Evolutionary conservation across 2,888 invertebrate genomes (phyloP), one percentile per base, ranked within the genome.

Genomic region (Pherbina coryleti): DNA sequence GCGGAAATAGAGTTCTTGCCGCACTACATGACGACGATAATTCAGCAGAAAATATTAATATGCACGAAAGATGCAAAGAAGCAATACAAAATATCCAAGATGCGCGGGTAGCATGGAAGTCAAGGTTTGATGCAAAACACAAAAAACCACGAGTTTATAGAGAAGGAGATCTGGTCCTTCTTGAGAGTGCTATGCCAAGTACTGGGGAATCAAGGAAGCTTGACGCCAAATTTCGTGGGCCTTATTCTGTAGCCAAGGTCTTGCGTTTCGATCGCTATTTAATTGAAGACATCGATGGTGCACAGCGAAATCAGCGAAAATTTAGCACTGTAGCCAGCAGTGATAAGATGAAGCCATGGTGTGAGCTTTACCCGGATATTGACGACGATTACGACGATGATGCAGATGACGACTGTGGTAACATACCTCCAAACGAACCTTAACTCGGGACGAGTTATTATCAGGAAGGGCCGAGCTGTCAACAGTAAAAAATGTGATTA

Each of bases 401-500:
- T 31, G 44, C 31, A 2, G 76, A 62, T 51, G 74, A 62, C 14
- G 22, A 55, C 1, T n/a, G n/a, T 55, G 17, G n/a, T 14, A 17
- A 14, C 28, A 14, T n/a, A 3, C 9, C 49, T 0, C 28, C n/a
- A 3, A 14, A 72, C n/a, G 31, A 34, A 0, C 49, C 44, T 14
- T 60, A 76, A 69, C 77, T 75, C 79, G 79, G 77, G 77, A 77
- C 77, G 79, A 79, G 76, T 64, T 75, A 44, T 53, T 25, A 55
- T 74, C 74, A 79, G 79, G 76, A 51, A 25, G 62, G 76, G 76
- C 73, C 79, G 79, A 79, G 49, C 64, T 79, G 79, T 76, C 79
- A 79, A 62, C 67, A 31, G 31, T n/a, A n/a, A 5, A 31, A 31
- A 31, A 3, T 31, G 3, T 31, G 31, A 31, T 31, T 31, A 5